Conservation (phyloP, 2,113 vertebrate species). For the Melanerpes formicivorus region DNA sequence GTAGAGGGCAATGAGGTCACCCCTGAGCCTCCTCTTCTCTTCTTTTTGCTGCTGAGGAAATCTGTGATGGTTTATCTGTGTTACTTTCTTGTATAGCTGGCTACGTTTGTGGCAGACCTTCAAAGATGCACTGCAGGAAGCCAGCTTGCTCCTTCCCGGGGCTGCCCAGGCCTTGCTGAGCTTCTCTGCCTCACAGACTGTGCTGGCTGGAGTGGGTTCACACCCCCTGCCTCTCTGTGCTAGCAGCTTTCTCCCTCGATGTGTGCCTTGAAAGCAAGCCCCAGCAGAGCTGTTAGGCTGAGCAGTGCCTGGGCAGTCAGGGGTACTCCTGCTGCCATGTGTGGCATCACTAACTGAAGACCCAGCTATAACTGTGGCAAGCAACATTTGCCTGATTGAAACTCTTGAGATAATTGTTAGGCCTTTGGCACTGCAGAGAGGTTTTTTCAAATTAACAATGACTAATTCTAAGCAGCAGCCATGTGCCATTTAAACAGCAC, state of each 20-base stretch:
- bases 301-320: not conserved
- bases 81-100: not conserved
- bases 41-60: not conserved
- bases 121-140: not conserved
- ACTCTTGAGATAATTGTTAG: not conserved
- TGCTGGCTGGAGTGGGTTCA: not conserved
- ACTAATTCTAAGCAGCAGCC: not conserved
- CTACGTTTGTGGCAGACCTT: not conserved
- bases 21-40: too few species aligned
- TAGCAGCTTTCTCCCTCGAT: not conserved
- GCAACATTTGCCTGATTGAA: not conserved
- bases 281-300: not conserved
- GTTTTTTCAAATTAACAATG: not conserved
- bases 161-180: not conserved
- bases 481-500: not conserved
- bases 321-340: not conserved
- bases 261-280: not conserved
- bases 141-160: not conserved
- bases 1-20: too few species aligned
- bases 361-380: not conserved
- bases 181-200: not conserved
- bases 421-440: not conserved
- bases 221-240: not conserved
- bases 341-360: not conserved
- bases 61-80: not conserved